Conservation (phyloP, 1,140 invertebrate genomes). For the Pogonus chalceus region DNA sequence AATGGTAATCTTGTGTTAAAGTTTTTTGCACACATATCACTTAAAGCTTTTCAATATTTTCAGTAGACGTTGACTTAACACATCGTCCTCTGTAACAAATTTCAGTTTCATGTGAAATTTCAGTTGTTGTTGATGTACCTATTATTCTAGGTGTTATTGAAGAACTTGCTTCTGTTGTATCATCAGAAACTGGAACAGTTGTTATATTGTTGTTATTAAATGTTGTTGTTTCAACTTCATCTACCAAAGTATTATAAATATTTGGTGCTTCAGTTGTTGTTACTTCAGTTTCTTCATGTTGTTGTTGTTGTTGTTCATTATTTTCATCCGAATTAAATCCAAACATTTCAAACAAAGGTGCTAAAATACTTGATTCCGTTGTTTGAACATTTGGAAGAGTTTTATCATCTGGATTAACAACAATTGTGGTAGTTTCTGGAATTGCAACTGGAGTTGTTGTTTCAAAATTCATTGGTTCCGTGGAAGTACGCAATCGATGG, state of each 20-base stretch:
- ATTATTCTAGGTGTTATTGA: slow-evolving; percentile 33
- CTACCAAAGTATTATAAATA: background rate
- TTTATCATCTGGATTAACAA: slow-evolving; percentile 8
- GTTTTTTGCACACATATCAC: background rate
- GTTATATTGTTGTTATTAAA: slow-evolving; percentile 8
- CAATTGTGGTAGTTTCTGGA: slow-evolving; percentile 8
- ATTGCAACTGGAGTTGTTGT: background rate
- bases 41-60: slow-evolving; percentile 2
- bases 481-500: background rate
- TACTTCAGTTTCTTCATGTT: background rate
- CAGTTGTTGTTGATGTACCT: slow-evolving; percentile 64
- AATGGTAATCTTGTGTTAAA: background rate
- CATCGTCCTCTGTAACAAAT: slow-evolving; percentile 76
- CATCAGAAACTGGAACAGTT: slow-evolving; percentile 5
- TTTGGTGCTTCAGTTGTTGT: slow-evolving; percentile 3
- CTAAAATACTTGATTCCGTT: slow-evolving; percentile 25
- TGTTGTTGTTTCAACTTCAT: slow-evolving; percentile 11
- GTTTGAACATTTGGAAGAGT: slow-evolving; percentile 20
- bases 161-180: slow-evolving; percentile 6
- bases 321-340: slow-evolving; percentile 15
- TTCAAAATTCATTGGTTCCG: background rate
- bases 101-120: slow-evolving; percentile 74
- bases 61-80: slow-evolving; percentile 50
- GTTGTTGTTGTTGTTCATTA: background rate
- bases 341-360: slow-evolving; percentile 35